These are phyloP conservation scores for Volucella zonaria DNA, from an alignment of 2,888 invertebrate genomes.

Conservation along the genomic window DNA sequence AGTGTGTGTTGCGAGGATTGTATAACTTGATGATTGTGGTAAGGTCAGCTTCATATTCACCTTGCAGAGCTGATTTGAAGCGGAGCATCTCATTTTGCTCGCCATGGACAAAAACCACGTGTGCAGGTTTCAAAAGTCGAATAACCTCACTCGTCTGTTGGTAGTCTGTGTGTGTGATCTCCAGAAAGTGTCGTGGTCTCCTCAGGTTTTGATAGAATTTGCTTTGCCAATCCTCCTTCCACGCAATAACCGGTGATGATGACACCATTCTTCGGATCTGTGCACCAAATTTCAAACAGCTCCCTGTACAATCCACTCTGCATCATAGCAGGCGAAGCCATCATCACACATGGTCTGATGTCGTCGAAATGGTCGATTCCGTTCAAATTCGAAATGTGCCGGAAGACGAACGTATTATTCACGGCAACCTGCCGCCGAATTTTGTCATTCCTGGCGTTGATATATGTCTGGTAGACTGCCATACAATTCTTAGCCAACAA, in stretches of 20 bases:
- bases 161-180: constrained; percentile 95
- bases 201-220: constrained; percentile 97
- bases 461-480: constrained; percentile 99
- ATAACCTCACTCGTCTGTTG: constrained; percentile 96
- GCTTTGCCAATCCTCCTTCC: constrained; percentile 95
- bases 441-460: constrained; percentile 99
- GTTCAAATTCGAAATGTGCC: constrained; percentile 97
- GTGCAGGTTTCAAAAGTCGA: constrained; percentile 95
- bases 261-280: constrained; percentile 98
- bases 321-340: constrained; percentile 99
- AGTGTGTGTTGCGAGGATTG: constrained; percentile 97
- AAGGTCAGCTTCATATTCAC: constrained; percentile 88
- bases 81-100: constrained; percentile 99
- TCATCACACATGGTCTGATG: constrained; percentile 99
- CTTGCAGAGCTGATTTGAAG: constrained; percentile 94
- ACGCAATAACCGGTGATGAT: constrained; percentile 98
- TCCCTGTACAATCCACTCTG: constrained; percentile 98
- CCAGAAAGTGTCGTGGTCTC: constrained; percentile 98
- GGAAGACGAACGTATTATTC: constrained; percentile 99
- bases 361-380: constrained; percentile 99
- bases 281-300: constrained; percentile 99
- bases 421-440: constrained; percentile 98
- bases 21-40: constrained; percentile 93
- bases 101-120: constrained; percentile 95
- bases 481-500: constrained; percentile 99